Evolutionary conservation across 2,113 vertebrate species (phyloP), one percentile per base, ranked within the genome.

Genomic region (Lycaon pictus): DNA sequence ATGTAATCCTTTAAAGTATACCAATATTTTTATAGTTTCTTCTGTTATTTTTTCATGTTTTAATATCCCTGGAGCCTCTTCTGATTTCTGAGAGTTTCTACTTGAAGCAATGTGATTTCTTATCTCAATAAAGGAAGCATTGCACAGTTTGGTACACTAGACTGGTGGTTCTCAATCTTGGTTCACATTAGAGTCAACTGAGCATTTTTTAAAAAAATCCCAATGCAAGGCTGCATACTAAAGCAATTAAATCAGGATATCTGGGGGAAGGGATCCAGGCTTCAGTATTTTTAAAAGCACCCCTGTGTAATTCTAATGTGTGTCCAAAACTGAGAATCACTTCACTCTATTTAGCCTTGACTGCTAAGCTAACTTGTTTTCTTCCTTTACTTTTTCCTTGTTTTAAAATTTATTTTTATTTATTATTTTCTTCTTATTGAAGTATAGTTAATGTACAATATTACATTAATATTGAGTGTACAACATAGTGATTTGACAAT

Each of bases 41-140:
- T 92, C n/a, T 55, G 5, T 3, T n/a, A 51, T 67, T 76, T 56
- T 10, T 92, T 88, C 8, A 58, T 58, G 81, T 96, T 92, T 63
- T 3, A 79, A 71, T 86, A 83, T 51, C 2, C 20, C 82, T 90
- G 58, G 51, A 90, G 27, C 0, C 1, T 94, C 35, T 72, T 94
- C 67, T 84, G 85, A 53, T 37, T 91, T 83, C n/a, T 71, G 11
- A 88, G 48, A 92, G 17, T 15, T 2, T 5, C 20, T 76, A 7
- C 51, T 83, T 95, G n/a, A 93, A 95, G n/a, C 37, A 87, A 20
- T 7, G 2, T 93, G 77, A 87, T 95, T 96, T 97, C 63, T 90
- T 93, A 74, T 74, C 12, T 92, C 27, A 76, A 20, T 85, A 85
- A 82, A n/a, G 51, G 43, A 83, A 96, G 37, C 92, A 84, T 23